Evolutionary conservation across 2,888 invertebrate genomes (phyloP).

Genomic region (Polia nebulosa): DNA sequence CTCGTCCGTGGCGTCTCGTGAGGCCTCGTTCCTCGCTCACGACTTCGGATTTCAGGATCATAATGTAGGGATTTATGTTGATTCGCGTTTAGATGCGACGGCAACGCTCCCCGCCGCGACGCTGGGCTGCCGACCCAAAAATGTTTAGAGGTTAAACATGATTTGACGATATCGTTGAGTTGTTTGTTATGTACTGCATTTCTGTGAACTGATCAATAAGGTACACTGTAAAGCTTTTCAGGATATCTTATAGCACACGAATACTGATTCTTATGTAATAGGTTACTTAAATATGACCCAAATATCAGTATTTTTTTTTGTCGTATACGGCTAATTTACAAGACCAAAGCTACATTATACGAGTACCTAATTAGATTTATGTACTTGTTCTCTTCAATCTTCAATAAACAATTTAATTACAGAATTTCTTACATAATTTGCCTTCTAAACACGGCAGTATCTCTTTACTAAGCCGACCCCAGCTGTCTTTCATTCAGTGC

Average conservation of each 20-base stretch:
- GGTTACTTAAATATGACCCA: too few species aligned
- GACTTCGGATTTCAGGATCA: constrained; percentile 54
- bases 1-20: constrained; percentile 63
- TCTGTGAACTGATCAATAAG: constrained; percentile 24
- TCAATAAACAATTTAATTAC: background rate
- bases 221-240: background rate
- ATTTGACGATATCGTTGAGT: constrained; percentile 57
- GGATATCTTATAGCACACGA: too few species aligned
- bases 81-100: constrained; percentile 64
- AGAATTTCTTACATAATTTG: constrained; percentile 6
- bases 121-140: constrained; percentile 36
- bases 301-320: too few species aligned
- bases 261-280: too few species aligned
- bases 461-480: constrained; percentile 22
- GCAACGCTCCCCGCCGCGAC: constrained; percentile 16
- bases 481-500: constrained; percentile 24
- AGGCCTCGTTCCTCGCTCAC: constrained; percentile 50
- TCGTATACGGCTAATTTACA: background rate
- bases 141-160: constrained; percentile 52
- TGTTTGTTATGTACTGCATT: constrained; percentile 44
- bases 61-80: constrained; percentile 71
- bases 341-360: background rate
- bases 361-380: background rate
- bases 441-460: constrained; percentile 12
- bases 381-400: background rate